Base-by-base conservation (phyloP, 2,888 invertebrate species). In the Caenorhabditis uteleia region DNA sequence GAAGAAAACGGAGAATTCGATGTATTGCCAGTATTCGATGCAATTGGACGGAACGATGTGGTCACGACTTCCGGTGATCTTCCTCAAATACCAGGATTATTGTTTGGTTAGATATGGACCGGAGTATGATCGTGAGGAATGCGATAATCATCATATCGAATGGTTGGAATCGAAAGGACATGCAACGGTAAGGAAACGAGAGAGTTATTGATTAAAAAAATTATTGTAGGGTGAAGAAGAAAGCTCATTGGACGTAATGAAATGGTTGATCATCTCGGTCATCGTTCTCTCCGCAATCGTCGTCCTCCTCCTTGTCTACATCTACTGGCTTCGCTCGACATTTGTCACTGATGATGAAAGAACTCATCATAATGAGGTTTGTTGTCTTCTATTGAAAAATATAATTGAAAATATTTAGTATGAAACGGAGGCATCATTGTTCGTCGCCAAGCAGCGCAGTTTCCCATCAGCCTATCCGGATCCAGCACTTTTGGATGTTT, bases 401-500 rank as follows among this genome's bases (percentile, higher is more conserved):
- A 27, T n/a, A n/a, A n/a, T 38, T 10, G 16, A 6, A 49, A 5
- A 33, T n/a, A 34, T 10, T 44, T 29, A 48, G 26, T 48, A 25
- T 23, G 45, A 45, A 23, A 31, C 14, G 2, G 65, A 65, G 21
- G 65, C 65, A 18, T 65, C 65, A 3, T 26, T 65, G 12, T 62
- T 62, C 20, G 50, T 62, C 21, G 43, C 62, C 8, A 62, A 62
- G 29, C 62, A 62, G 20, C 46, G 62, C n/a, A 62, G 62, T 20
- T 64, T 64, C 42, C 57, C 64, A 12, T 43, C 57, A 1, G 48
- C 43, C 10, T 64, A 51, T 29, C 58, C 56, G 5, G 66, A 66
- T 39, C 57, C 64, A 7, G 57, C 44, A 2, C 29, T 53, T 12
- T 26, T 57, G 14, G 64, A 64, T 18, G 45, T 64, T 20, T 64